Base-by-base conservation (phyloP, 2,113 vertebrate genomes). In the Dicaeum eximium region DNA sequence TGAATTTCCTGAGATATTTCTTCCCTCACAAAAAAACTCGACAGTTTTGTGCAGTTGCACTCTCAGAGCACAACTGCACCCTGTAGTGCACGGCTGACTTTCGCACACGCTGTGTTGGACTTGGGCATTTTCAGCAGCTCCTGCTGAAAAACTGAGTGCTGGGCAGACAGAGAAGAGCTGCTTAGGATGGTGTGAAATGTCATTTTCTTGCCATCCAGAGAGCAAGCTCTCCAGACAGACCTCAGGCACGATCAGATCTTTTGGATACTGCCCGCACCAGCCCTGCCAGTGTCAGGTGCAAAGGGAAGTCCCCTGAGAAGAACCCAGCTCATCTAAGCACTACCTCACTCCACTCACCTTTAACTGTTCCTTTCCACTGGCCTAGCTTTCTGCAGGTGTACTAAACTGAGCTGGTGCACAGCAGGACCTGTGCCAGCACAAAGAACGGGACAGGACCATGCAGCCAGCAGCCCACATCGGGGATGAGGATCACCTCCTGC, bases 201-300 rank as follows among this genome's bases (percentile, higher is more conserved):
- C 11, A 22, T 54, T 54, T 88, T 80, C 50, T 58, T 54, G 33
- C 24, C 35, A 62, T 5, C 10, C 51, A 54, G 47, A 69, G 18
- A 69, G 18, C 6, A 72, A 90, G 37, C 28, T 79, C 57, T 62
- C 40, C 44, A 65, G 45, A 53, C 7, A 57, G 78, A 53, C 9
- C 6, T 22, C 38, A 65, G 28, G n/a, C 21, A 90, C n/a, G 20
- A 83, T 7, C 4, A 9, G 6, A 23, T 67, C 17, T 78, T 84
- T 0, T 10, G 23, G 57, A 86, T 0, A 1, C 33, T 67, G 48
- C n/a, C 45, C 0, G 0, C 11, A 42, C 1, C 3, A 70, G 60
- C 14, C 21, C 27, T 11, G 38, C 47, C 12, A 69, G 21, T 20
- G 28, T 23, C 51, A 65, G 54, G 22, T 15, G 72, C 11, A 67